Evolutionary conservation across 1,140 invertebrate genomes (phyloP).

Genomic region (Teleogryllus occipitalis): DNA sequence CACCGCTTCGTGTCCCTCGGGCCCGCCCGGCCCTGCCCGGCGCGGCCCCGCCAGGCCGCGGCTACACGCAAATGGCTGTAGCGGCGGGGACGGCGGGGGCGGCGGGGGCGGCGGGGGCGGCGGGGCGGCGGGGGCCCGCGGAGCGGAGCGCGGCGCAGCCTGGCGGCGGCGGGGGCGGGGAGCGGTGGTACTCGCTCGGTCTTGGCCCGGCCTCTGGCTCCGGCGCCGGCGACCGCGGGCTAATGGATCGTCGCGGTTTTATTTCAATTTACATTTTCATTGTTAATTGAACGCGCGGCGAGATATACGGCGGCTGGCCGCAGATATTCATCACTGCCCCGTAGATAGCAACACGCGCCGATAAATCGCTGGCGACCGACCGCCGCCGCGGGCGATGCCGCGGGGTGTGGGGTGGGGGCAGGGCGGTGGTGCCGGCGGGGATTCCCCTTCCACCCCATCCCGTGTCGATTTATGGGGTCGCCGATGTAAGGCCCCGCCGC

Average conservation of each 20-base stretch:
- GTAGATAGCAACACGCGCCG: not conserved
- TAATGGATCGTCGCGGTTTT: slow-evolving; percentile 3
- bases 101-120: too few relatives aligned
- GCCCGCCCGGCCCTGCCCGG: too few relatives aligned
- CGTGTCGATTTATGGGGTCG: not conserved
- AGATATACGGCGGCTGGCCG: not conserved
- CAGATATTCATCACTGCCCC: not conserved
- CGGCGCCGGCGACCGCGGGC: too few relatives aligned
- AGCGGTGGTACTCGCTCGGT: not conserved
- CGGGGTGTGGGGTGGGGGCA: too few relatives aligned
- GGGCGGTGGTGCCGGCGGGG: too few relatives aligned
- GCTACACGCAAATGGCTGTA: not conserved
- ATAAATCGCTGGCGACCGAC: not conserved
- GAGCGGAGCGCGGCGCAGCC: not conserved
- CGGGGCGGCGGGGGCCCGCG: too few relatives aligned
- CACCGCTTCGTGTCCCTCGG: too few relatives aligned
- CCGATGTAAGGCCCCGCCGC: not conserved
- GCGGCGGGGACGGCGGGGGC: too few relatives aligned
- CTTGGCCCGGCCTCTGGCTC: too few relatives aligned
- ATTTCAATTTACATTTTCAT: slow-evolving; percentile 6
- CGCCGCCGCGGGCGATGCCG: not conserved
- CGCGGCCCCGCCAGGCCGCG: too few relatives aligned
- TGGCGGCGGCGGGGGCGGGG: too few relatives aligned
- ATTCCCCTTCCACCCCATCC: too few relatives aligned
- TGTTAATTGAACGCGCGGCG: not conserved